Conservation (phyloP, 35 echinoderm and acorn worm genomes). For the Chiridota heheva region DNA sequence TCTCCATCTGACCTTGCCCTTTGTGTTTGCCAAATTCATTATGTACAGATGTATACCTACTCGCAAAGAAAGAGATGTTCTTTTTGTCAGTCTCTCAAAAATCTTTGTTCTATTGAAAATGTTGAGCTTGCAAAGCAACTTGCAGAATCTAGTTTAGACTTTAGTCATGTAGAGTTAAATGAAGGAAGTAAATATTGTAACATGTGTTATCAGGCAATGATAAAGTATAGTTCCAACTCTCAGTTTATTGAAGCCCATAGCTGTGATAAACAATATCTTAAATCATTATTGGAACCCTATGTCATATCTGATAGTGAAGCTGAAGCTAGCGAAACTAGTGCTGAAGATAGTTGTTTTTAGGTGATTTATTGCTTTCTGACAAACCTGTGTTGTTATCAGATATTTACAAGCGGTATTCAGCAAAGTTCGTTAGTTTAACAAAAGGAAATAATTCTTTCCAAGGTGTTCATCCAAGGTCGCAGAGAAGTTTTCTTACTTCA, state of each 20-base stretch:
- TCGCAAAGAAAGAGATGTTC: no score
- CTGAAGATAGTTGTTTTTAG: background rate
- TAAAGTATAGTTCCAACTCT: no score
- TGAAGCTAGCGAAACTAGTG: background rate
- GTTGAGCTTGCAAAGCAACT: no score
- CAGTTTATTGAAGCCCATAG: background rate
- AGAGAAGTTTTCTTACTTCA: background rate
- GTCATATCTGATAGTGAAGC: background rate
- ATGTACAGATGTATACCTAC: no score
- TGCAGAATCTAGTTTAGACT: no score
- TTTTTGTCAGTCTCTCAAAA: no score
- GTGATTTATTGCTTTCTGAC: background rate
- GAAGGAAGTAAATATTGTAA: no score
- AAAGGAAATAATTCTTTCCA: background rate
- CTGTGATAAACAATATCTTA: background rate
- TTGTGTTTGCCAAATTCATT: no score
- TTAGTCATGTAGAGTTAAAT: no score
- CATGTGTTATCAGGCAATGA: no score
- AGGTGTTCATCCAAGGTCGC: background rate
- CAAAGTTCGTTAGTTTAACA: background rate
- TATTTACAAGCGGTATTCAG: background rate
- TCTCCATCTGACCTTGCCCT: no score
- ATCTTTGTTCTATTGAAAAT: no score
- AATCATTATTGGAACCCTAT: constrained; percentile 11
- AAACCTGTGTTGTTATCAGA: background rate